Percentiles rank a stretch among this genome's conserved stretches.
Evolutionary conservation across 2,888 invertebrate genomes (phyloP).

Genomic region (Venustoraphidia nigricollis): DNA sequence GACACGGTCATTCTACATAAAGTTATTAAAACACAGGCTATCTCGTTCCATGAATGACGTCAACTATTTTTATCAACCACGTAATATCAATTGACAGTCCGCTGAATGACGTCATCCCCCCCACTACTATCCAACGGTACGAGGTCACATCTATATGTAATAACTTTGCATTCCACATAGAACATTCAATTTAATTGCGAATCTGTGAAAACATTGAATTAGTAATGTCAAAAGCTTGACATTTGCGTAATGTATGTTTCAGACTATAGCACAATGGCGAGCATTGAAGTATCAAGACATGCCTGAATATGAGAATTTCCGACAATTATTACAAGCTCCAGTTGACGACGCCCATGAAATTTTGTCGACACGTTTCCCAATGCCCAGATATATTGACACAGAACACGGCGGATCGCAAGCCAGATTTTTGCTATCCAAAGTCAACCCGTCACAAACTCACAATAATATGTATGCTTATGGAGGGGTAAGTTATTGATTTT

Average conservation of each 20-base stretch:
- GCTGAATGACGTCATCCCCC: too few species aligned
- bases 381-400: constrained; percentile 97
- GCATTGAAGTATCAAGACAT: constrained; percentile 90
- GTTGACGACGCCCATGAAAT: constrained; percentile 96
- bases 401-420: constrained; percentile 99
- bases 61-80: too few species aligned
- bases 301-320: constrained; percentile 96
- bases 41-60: too few species aligned
- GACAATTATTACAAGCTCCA: constrained; percentile 88
- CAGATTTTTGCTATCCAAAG: constrained; percentile 93
- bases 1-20: too few species aligned
- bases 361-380: constrained; percentile 88
- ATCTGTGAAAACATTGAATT: too few species aligned
- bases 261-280: constrained; percentile 97
- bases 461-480: constrained; percentile 97
- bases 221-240: too few species aligned
- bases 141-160: too few species aligned
- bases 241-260: constrained; percentile 11
- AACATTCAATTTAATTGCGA: too few species aligned
- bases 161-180: too few species aligned
- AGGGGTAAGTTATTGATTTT: constrained; percentile 48
- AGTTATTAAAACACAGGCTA: too few species aligned
- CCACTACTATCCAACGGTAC: too few species aligned
- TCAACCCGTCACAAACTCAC: constrained; percentile 99
- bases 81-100: too few species aligned